Conservation (phyloP, 2,888 invertebrate species). For the Anthophora plumipes region DNA sequence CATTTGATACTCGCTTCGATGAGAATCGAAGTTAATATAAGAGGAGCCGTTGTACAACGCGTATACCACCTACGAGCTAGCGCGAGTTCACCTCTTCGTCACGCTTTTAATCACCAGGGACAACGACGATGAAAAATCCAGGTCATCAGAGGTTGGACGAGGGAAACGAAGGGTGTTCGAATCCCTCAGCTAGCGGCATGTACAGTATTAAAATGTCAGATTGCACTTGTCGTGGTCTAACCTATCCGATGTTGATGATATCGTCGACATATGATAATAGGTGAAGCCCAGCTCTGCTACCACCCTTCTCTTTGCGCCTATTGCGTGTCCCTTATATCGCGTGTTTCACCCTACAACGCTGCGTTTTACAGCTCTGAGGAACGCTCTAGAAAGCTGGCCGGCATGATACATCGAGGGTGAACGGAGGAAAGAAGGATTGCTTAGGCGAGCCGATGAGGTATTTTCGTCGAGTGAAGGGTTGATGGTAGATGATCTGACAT, state of each 20-base stretch:
- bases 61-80: slow-evolving; percentile 23
- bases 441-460: neutral
- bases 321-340: neutral
- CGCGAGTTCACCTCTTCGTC: slow-evolving; percentile 31
- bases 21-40: slow-evolving; percentile 70
- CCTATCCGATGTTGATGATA: slow-evolving; percentile 53
- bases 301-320: no score
- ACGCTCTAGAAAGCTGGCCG: slow-evolving; percentile 16
- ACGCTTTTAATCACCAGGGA: slow-evolving; percentile 69
- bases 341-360: slow-evolving; percentile 1
- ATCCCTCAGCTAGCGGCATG: slow-evolving; percentile 34
- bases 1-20: slow-evolving; percentile 69
- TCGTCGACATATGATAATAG: slow-evolving; percentile 59
- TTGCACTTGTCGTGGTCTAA: slow-evolving; percentile 49
- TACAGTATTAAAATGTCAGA: slow-evolving; percentile 68
- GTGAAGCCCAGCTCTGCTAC: slow-evolving; percentile 1
- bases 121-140: slow-evolving; percentile 68
- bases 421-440: neutral
- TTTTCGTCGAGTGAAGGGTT: neutral
- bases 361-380: slow-evolving; percentile 3
- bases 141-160: slow-evolving; percentile 81
- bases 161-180: slow-evolving; percentile 85
- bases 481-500: neutral
- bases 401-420: neutral
- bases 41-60: slow-evolving; percentile 13